Percentiles rank a stretch among this genome's conserved stretches.
Conservation (phyloP, 2,113 vertebrate species). For the Tretioscincus oriximinensis region DNA sequence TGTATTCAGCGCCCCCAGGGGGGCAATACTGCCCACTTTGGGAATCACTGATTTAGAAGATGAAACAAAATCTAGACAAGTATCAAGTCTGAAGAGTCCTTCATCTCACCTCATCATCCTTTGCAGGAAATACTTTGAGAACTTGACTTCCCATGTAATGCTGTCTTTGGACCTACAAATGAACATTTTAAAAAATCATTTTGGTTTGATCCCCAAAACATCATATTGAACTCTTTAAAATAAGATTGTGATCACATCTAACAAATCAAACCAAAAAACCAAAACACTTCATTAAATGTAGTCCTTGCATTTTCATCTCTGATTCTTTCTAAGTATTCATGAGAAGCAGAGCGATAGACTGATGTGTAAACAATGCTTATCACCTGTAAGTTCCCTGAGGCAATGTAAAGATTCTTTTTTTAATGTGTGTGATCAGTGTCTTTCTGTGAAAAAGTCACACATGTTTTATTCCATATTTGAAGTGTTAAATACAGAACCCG, state of each 20-base stretch:
- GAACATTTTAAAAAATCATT: constrained; percentile 33
- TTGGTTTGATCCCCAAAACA: constrained; percentile 31
- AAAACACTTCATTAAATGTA: no score
- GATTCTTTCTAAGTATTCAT: no score
- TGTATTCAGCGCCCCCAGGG: no score
- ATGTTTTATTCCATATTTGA: background rate
- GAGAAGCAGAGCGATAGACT: no score
- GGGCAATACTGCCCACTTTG: no score
- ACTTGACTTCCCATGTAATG: constrained; percentile 87
- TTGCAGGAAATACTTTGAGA: constrained; percentile 87
- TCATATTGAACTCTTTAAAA: background rate
- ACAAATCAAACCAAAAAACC: no score
- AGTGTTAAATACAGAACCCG: background rate
- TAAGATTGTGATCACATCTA: background rate
- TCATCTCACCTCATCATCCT: constrained; percentile 85
- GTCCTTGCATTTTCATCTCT: no score
- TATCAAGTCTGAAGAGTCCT: background rate
- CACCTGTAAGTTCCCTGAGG: no score
- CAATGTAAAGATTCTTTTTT: no score
- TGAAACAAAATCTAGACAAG: background rate
- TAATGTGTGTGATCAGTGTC: no score
- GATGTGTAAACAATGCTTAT: no score
- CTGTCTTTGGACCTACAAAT: constrained; percentile 80
- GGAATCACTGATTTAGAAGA: background rate
- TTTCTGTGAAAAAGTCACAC: background rate